Base-by-base conservation (phyloP, 1,140 invertebrate genomes). In the Drosophila melanogaster region DNA sequence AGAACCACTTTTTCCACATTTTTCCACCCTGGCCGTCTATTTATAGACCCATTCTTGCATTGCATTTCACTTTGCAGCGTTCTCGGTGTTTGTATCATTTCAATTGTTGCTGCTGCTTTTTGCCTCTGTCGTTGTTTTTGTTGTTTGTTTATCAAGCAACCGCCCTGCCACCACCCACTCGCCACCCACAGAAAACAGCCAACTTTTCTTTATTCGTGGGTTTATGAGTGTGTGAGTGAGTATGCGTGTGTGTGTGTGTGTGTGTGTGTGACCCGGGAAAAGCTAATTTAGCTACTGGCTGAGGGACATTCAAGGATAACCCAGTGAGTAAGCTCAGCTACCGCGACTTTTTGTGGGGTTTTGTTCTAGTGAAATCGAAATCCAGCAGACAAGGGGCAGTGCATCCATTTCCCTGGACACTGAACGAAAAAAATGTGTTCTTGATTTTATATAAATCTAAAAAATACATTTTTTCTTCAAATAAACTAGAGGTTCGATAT, bases 241-340 rank as follows among this genome's bases (percentile, higher is more conserved):
- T n/a, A n/a, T n/a, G n/a, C n/a, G n/a, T n/a, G n/a, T n/a, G n/a
- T n/a, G 22, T 24, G 22, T 35, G 35, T 14, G 35, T 37, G 35
- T 37, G 35, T 69, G 44, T 37, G 55, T 77, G 41, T 83, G 80
- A 81, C 64, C 83, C 78, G 53, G 49, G 50, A 57, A 54, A 59
- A 74, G 74, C 69, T 87, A 87, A 85, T 81, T 85, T 87, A 75
- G 69, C 74, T 64, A 50, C 73, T 35, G 71, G 71, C 69, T 74
- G 56, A 74, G 71, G 59, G 71, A 75, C 72, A 76, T 64, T 76
- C 72, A 75, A 66, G 72, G 72, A 76, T 76, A 75, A 58, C 74
- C 69, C 69, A 62, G 35, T 62, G 57, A 59, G 44, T 41, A 37
- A 41, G 73, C 37, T 15, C 35, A 19, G 24, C 41, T 64, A 33